Percentiles rank a stretch among this genome's conserved stretches.
Conservation (phyloP, 2,797 vertebrate species). For the Clarias laeviceps region DNA sequence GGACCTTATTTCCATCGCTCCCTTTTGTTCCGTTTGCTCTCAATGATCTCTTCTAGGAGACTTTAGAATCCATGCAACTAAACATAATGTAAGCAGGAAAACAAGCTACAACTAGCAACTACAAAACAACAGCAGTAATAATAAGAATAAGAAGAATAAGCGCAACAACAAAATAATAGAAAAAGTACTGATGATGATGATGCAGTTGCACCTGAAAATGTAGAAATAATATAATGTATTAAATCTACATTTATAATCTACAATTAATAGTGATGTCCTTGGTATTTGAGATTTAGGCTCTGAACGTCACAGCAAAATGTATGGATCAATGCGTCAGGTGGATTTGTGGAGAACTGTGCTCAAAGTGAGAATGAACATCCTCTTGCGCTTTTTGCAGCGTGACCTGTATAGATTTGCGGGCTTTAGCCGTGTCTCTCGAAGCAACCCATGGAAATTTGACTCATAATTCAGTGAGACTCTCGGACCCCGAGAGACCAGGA, state of each 20-base stretch:
- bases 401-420: not conserved
- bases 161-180: not conserved
- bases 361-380: not conserved
- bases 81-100: not conserved
- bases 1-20: conserved; percentile 42
- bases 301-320: not conserved
- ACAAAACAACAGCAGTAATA: conserved; percentile 5
- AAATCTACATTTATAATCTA: not conserved
- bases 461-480: conserved; percentile 12
- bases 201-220: not conserved
- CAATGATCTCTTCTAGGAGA: conserved; percentile 19
- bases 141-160: not conserved
- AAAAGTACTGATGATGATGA: not conserved
- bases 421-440: not conserved
- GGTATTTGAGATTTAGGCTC: not conserved
- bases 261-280: not conserved
- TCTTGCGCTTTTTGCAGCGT: not conserved
- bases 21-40: conserved; percentile 39
- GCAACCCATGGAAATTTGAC: not conserved
- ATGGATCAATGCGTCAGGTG: conserved; percentile 1
- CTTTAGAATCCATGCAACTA: conserved; percentile 9
- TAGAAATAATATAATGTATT: not conserved
- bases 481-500: conserved; percentile 29
- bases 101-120: not conserved
- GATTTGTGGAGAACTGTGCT: not conserved